Evolutionary conservation across 2,797 vertebrate species (phyloP), one percentile per base, ranked within the genome.

Genomic region (Acanthurus leucopareius): DNA sequence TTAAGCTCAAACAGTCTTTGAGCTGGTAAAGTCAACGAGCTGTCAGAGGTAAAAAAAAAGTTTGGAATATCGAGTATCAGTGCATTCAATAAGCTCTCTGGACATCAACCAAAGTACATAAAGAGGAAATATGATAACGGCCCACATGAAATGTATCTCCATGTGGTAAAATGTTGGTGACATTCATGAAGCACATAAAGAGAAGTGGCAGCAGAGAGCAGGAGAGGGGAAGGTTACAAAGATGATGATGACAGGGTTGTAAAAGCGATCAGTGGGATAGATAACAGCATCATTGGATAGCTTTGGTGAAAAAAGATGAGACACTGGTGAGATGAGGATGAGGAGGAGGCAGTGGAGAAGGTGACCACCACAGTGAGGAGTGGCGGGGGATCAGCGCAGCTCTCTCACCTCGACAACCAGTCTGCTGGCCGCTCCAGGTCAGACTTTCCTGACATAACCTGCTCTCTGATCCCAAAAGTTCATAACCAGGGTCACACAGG

Each of bases 361-460:
- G 69, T 71, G 67, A 60, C 7, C 56, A 45, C 66, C 69, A 54
- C n/a, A 16, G 16, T n/a, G 61, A 72, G n/a, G 20, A 19, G 48
- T 10, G 51, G 72, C 10, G 44, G 69, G 61, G 10, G 42, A 17
- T 25, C 32, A 19, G 20, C 3, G 15, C 52, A 49, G 38, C 42
- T 60, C 7, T 80, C 90, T 92, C 89, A 97, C 97, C 94, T 91
- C 87, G 93, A 79, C 97, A 98, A 83, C 71, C 59, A 1, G 97
- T 85, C 16, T 94, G 94, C 84, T 94, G 95, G 66, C 97, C 93
- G 0, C 95, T 97, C 97, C 97, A 98, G 0, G 80, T 95, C 79
- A 90, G 89, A 67, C 95, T 88, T 1, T 96, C 95, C 82, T 93
- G 93, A 89, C 97, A 98, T 69, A 91, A 2, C 13, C 96, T 93